A percentile compares a stretch with the other conserved stretches of the same genome.
These are phyloP conservation scores for Drepana falcataria DNA, from an alignment of 2,888 invertebrate genomes.

Conservation along the genomic window DNA sequence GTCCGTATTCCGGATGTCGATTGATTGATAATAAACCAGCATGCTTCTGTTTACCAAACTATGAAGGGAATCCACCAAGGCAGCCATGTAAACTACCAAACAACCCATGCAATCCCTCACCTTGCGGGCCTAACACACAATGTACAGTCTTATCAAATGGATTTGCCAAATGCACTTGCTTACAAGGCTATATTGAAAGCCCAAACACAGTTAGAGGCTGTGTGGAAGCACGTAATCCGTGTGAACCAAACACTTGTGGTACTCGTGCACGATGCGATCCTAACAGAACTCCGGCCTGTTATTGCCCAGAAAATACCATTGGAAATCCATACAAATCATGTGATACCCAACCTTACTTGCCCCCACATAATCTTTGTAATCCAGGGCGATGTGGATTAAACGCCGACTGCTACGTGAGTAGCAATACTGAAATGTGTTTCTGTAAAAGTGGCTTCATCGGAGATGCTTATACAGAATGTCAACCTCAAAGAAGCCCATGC, in stretches of 20 bases:
- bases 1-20: constrained; percentile 89
- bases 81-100: constrained; percentile 84
- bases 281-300: constrained; percentile 87
- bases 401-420: constrained; percentile 90
- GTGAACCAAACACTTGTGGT: constrained; percentile 91
- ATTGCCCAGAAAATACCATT: constrained; percentile 88
- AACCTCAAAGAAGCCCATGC: constrained; percentile 84
- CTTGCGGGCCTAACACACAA: constrained; percentile 93
- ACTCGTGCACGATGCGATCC: constrained; percentile 88
- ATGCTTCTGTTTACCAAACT: constrained; percentile 93
- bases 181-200: constrained; percentile 89
- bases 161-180: constrained; percentile 92
- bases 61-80: constrained; percentile 89
- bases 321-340: constrained; percentile 92
- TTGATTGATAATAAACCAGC: constrained; percentile 85
- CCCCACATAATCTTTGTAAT: constrained; percentile 82
- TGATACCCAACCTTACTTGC: constrained; percentile 73
- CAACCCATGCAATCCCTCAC: constrained; percentile 90
- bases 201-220: constrained; percentile 93
- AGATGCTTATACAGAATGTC: constrained; percentile 89
- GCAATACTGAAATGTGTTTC: constrained; percentile 90
- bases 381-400: constrained; percentile 91
- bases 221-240: constrained; percentile 86
- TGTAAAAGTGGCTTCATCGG: constrained; percentile 87
- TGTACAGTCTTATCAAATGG: constrained; percentile 87